A percentile compares a stretch with the other conserved stretches of the same genome.
Evolutionary conservation across 2,113 vertebrate genomes (phyloP).

Genomic region (Myrmecobius fasciatus): DNA sequence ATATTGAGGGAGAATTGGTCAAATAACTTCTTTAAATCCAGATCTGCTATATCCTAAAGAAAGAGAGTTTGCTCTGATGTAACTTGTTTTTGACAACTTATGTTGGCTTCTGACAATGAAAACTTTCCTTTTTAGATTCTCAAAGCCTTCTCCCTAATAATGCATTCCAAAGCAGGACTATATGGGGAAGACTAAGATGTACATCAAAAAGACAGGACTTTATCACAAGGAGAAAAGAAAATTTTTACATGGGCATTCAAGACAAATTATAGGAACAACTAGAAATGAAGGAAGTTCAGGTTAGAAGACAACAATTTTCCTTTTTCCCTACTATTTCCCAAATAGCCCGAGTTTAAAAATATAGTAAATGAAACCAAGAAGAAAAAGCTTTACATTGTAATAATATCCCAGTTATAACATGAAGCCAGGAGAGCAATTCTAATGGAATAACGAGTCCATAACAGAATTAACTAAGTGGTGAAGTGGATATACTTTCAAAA

Average conservation of each 20-base stretch:
- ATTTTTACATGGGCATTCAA: conserved; percentile 18
- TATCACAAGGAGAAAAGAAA: conserved; percentile 26
- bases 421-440: conserved; percentile 40
- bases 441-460: conserved; percentile 22
- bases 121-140: background rate
- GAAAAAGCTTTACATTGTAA: conserved; percentile 23
- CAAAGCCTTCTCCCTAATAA: background rate
- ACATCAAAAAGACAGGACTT: conserved; percentile 43
- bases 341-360: conserved; percentile 34
- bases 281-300: conserved; percentile 31
- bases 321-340: conserved; percentile 28
- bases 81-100: background rate
- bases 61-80: background rate
- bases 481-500: too few relatives aligned
- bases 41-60: background rate
- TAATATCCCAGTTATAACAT: conserved; percentile 49
- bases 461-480: too few relatives aligned
- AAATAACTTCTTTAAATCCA: background rate
- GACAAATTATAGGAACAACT: conserved; percentile 39
- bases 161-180: background rate
- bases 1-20: background rate
- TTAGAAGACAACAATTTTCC: conserved; percentile 31
- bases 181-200: conserved; percentile 28
- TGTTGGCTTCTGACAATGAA: background rate
- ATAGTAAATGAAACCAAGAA: conserved; percentile 18